Evolutionary conservation across 2,888 invertebrate species (phyloP).

Genomic region (Patella caerulea): DNA sequence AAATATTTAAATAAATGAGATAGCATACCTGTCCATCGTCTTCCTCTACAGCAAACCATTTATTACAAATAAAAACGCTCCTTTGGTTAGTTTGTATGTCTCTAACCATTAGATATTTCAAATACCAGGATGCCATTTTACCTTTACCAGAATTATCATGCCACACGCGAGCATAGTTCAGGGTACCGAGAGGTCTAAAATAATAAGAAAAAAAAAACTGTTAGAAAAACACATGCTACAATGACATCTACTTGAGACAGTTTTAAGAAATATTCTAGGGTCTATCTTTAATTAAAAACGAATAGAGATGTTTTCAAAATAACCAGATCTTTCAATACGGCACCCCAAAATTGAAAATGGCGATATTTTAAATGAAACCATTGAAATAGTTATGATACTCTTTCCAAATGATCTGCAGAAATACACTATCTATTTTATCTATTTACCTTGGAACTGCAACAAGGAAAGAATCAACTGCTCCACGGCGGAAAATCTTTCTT

Average conservation of each 20-base stretch:
- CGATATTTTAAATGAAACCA: too few species aligned
- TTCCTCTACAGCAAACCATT: constrained; percentile 74
- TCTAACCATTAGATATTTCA: constrained; percentile 71
- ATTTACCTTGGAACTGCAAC: constrained; percentile 69
- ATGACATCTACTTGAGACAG: too few species aligned
- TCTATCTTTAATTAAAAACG: too few species aligned
- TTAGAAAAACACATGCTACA: neutral
- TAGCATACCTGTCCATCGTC: constrained; percentile 73
- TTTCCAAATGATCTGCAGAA: too few species aligned
- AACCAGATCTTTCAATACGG: too few species aligned
- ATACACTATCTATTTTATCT: neutral
- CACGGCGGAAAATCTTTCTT: constrained; percentile 69
- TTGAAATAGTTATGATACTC: too few species aligned
- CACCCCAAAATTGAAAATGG: too few species aligned
- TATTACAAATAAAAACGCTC: constrained; percentile 71
- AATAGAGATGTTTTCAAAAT: too few species aligned
- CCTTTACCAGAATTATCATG: constrained; percentile 74
- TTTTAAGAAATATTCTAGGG: too few species aligned
- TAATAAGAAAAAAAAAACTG: neutral
- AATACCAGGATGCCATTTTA: constrained; percentile 72
- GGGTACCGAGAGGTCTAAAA: constrained; percentile 71
- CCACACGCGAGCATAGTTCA: constrained; percentile 73
- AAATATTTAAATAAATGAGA: too few species aligned
- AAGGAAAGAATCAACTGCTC: constrained; percentile 71
- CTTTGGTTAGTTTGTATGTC: constrained; percentile 73